A percentile compares a stretch with the other conserved stretches of the same genome.
These are phyloP conservation scores for Noctua janthe DNA, from an alignment of 2,888 invertebrate species.

Conservation along the genomic window DNA sequence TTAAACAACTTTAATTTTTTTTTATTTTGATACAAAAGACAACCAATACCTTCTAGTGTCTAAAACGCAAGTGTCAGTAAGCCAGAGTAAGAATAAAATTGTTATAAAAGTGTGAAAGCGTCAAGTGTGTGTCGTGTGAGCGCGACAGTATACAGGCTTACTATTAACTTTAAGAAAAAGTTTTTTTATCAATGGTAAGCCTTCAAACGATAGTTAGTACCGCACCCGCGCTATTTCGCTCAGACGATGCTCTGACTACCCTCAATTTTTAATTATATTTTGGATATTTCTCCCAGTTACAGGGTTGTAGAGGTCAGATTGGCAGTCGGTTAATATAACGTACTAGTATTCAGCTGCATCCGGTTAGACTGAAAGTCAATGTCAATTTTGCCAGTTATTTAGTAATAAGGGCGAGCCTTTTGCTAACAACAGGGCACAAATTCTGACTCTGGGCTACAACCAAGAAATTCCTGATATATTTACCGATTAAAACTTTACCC, in stretches of 20 bases:
- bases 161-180: slow-evolving; percentile 33
- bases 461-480: neutral
- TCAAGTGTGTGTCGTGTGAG: slow-evolving; percentile 64
- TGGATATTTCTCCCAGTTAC: neutral
- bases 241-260: slow-evolving; percentile 64
- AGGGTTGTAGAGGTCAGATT: neutral
- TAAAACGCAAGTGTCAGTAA: slow-evolving; percentile 54
- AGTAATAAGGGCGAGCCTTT: neutral
- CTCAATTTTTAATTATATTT: neutral
- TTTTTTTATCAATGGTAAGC: slow-evolving; percentile 51
- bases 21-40: slow-evolving; percentile 4
- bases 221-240: slow-evolving; percentile 65
- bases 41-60: slow-evolving; percentile 23
- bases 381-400: neutral
- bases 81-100: slow-evolving; percentile 38
- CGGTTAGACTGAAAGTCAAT: neutral
- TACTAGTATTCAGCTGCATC: neutral
- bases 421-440: neutral
- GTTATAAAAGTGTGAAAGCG: slow-evolving; percentile 50
- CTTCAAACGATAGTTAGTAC: slow-evolving; percentile 63
- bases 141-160: slow-evolving; percentile 36
- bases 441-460: too few species aligned
- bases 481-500: neutral
- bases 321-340: neutral
- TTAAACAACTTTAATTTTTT: neutral